Evolutionary conservation across 2,888 invertebrate genomes (phyloP).

Genomic region (Tachina lurida): DNA sequence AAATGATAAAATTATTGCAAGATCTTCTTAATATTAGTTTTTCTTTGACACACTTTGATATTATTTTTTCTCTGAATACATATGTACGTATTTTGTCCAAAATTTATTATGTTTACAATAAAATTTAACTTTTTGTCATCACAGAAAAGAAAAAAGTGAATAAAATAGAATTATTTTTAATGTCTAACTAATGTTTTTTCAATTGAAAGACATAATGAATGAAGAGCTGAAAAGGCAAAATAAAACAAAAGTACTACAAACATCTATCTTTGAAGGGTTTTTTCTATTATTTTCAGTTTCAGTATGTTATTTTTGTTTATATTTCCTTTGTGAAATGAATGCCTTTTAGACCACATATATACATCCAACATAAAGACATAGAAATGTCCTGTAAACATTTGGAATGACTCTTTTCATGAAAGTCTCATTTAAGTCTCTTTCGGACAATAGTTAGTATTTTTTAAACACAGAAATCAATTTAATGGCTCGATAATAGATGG

Average conservation of each 20-base stretch:
- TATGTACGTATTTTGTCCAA: too few relatives aligned
- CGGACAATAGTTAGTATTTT: not conserved
- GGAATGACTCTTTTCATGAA: too few relatives aligned
- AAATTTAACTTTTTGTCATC: not conserved
- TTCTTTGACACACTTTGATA: too few relatives aligned
- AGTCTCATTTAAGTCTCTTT: not conserved
- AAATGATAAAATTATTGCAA: too few relatives aligned
- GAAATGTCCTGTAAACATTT: not conserved
- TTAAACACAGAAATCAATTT: not conserved
- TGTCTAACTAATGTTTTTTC: not conserved
- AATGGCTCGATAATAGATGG: too few relatives aligned
- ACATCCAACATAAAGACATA: not conserved
- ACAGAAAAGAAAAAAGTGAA: not conserved
- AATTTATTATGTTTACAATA: not conserved
- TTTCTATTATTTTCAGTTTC: conserved; percentile 22
- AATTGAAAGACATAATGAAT: conserved; percentile 7
- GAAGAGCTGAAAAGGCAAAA: not conserved
- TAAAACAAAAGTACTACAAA: not conserved
- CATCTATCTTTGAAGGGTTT: not conserved
- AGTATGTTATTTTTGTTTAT: conserved; percentile 3
- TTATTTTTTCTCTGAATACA: too few relatives aligned
- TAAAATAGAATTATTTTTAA: conserved; percentile 21
- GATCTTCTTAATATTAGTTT: too few relatives aligned
- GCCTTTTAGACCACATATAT: conserved; percentile 1
- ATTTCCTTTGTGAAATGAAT: conserved; percentile 1